Base-by-base conservation (phyloP, 2,888 invertebrate genomes). In the Sinopyrophorus schimmeli region DNA sequence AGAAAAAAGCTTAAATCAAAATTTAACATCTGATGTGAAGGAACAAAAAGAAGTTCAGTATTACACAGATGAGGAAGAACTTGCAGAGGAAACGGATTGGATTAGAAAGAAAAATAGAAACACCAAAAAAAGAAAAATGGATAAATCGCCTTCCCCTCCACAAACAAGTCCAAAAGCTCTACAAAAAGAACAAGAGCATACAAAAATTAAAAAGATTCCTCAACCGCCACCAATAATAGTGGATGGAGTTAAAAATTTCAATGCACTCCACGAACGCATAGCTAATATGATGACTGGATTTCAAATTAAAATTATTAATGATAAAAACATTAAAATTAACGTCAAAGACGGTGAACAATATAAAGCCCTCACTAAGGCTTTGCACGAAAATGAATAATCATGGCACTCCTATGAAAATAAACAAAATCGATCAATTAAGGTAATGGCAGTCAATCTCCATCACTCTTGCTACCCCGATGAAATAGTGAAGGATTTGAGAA, bases 111-210 rank as follows among this genome's bases (percentile, higher is more conserved):
- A 27, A 47, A 40, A 47, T n/a, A 37, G n/a, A 20, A n/a, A n/a
- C n/a, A n/a, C n/a, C n/a, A 32, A 42, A 39, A 34, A 42, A 35
- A 42, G 47, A 41, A 34, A 35, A 47, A 47, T 47, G 32, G 32
- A 47, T 40, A 40, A 24, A n/a, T 47, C 35, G 20, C 32, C 23
- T 6, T 34, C 34, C 15, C 34, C 41, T 21, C 28, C 47, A 20
- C 40, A 26, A 31, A 16, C 3, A 7, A 43, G 21, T 17, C 28
- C 28, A 34, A 32, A 31, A 11, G 11, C 23, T 17, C 23, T 10
- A 18, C 9, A 9, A 26, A 43, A 43, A 43, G 35, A 43, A 43
- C 18, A 35, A 35, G 17, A 15, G 9, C 11, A 43, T 35, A 10
- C 27, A 5, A 38, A 5, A 38, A 38, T 10, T 15, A 43, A 35